Conservation (phyloP, 2,888 invertebrate species). For the Silvanus unidentatus region DNA sequence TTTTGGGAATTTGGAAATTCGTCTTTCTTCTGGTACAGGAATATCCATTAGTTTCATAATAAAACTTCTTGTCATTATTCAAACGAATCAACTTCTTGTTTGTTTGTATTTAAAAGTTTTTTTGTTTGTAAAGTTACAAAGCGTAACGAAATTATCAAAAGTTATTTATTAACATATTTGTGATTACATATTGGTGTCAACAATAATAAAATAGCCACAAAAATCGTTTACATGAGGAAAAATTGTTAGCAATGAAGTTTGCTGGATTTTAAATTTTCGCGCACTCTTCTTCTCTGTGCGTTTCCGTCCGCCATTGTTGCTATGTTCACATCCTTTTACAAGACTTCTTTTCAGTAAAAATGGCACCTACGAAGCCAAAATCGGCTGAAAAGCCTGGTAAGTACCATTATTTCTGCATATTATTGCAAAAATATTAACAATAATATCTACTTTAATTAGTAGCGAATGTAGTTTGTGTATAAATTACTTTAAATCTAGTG, state of each 20-base stretch:
- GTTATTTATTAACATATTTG: no score
- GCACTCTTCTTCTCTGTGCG: background rate
- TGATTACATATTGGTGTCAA: no score
- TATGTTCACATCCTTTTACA: slow-evolving; percentile 34
- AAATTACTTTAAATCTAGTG: background rate
- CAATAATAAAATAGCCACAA: no score
- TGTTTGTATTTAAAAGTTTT: slow-evolving; percentile 1
- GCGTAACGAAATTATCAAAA: background rate
- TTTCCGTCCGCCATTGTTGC: slow-evolving; percentile 17
- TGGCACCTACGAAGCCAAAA: slow-evolving; percentile 81
- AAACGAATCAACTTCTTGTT: slow-evolving; percentile 9
- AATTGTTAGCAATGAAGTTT: no score
- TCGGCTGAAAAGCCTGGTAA: slow-evolving; percentile 79
- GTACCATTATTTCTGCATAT: slow-evolving; percentile 33
- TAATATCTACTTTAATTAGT: background rate
- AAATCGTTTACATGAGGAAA: no score
- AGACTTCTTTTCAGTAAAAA: slow-evolving; percentile 48
- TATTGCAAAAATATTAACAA: background rate
- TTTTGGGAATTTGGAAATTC: slow-evolving; percentile 51
- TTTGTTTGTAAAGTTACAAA: slow-evolving; percentile 1
- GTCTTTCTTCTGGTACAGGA: slow-evolving; percentile 26
- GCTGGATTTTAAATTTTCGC: slow-evolving; percentile 1
- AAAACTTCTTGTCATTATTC: slow-evolving; percentile 2
- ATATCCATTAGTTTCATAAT: slow-evolving; percentile 9
- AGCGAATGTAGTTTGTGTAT: no score